Percentiles rank a stretch among this genome's conserved stretches.
These are phyloP conservation scores for Chymomyza caudatula DNA, from an alignment of 2,888 invertebrate species.

Conservation along the genomic window DNA sequence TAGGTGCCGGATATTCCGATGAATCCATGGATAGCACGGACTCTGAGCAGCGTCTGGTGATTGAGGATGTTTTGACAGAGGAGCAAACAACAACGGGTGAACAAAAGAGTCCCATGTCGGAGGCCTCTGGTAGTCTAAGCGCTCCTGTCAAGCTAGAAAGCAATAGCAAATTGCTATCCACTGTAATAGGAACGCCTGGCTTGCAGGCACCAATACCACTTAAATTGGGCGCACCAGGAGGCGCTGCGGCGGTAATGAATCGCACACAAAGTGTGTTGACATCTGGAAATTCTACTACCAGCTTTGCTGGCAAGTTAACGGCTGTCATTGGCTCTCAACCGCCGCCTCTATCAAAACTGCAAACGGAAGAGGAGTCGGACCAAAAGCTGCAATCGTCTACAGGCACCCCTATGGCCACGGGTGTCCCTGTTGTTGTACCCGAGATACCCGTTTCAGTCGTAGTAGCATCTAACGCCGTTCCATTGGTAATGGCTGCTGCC, in stretches of 20 bases:
- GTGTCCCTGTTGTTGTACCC: conserved; percentile 69
- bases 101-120: conserved; percentile 61
- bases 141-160: conserved; percentile 53
- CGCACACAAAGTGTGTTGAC: conserved; percentile 7
- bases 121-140: conserved; percentile 35
- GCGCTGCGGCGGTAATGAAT: conserved; percentile 20
- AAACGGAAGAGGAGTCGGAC: neutral
- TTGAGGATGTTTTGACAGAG: conserved; percentile 79
- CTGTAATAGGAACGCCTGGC: conserved; percentile 31
- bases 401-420: conserved; percentile 14
- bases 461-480: conserved; percentile 56
- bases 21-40: conserved; percentile 83
- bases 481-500: conserved; percentile 50
- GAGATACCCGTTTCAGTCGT: conserved; percentile 73
- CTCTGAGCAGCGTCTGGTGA: conserved; percentile 82
- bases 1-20: conserved; percentile 77
- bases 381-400: neutral
- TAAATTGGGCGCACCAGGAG: conserved; percentile 40
- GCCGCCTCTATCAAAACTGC: conserved; percentile 22
- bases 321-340: neutral
- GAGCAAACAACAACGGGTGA: conserved; percentile 49
- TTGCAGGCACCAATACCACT: conserved; percentile 57
- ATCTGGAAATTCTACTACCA: neutral
- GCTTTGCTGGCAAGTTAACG: conserved; percentile 19
- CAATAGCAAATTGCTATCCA: conserved; percentile 28